phyloP scores from a whole-genome alignment of 1,140 invertebrate genomes.

The Heliconius hermathena region DNA sequence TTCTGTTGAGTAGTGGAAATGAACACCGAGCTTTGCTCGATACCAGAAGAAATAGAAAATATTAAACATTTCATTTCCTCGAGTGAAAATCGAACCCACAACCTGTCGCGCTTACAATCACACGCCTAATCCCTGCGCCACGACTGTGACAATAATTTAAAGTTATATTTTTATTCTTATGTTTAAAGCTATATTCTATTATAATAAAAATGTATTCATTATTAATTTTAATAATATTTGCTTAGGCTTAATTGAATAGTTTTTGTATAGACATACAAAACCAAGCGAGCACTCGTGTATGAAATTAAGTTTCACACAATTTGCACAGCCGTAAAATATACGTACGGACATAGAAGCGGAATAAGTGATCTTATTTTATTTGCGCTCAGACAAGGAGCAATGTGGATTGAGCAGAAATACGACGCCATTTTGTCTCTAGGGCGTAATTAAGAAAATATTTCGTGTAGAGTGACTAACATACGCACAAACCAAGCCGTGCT shows the following conservation, averaged over 20 bases:
- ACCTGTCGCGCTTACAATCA: no score
- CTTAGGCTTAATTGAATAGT: not conserved
- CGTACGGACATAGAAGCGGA: not conserved
- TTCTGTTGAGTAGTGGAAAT: no score
- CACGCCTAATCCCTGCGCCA: no score
- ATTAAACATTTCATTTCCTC: no score
- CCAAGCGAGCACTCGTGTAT: not conserved
- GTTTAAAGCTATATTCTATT: no score
- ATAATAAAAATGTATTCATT: not conserved
- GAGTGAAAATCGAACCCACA: no score
- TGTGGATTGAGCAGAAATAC: constrained; percentile 46
- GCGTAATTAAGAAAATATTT: constrained; percentile 75
- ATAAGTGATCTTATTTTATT: constrained; percentile 23
- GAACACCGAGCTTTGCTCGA: no score
- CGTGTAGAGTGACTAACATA: constrained; percentile 65
- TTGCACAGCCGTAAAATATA: constrained; percentile 11
- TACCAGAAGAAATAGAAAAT: no score
- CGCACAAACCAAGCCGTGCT: constrained; percentile 54
- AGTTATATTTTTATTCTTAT: not conserved
- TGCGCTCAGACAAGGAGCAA: constrained; percentile 37
- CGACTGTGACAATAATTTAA: not conserved
- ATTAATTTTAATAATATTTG: not conserved
- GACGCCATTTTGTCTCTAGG: constrained; percentile 54
- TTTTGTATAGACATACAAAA: constrained; percentile 5
- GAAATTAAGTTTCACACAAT: not conserved